Percentiles rank a stretch among this genome's conserved stretches.
Conservation (phyloP, 2,888 invertebrate genomes). For the Elegia similella region DNA sequence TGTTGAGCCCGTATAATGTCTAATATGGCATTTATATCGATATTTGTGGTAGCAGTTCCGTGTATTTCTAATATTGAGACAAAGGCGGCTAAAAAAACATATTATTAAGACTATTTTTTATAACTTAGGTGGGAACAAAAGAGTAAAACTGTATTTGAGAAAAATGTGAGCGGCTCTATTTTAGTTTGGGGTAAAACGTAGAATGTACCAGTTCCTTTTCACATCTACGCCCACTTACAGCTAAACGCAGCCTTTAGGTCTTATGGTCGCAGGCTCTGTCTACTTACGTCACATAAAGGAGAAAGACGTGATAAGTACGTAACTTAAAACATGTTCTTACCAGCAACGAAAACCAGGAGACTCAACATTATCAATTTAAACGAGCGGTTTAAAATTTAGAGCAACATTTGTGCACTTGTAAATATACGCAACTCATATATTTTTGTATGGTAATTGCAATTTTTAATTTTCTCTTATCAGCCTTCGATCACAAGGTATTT, state of each 20-base stretch:
- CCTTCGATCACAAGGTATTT: constrained; percentile 22
- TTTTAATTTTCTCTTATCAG: constrained; percentile 67
- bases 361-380: constrained; percentile 21
- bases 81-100: constrained; percentile 22
- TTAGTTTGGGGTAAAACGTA: too few species aligned
- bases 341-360: constrained; percentile 34
- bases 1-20: constrained; percentile 1
- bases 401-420: constrained; percentile 41
- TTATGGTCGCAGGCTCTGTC: too few species aligned
- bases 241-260: too few species aligned
- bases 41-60: neutral
- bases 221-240: too few species aligned
- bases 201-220: too few species aligned
- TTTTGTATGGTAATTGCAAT: constrained; percentile 59
- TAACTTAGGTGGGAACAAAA: too few species aligned
- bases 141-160: too few species aligned
- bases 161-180: too few species aligned
- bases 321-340: constrained; percentile 32
- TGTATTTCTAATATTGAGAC: constrained; percentile 10
- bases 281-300: too few species aligned
- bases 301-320: too few species aligned
- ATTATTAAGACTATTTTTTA: neutral
- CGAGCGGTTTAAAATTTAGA: constrained; percentile 22
- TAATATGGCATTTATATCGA: constrained; percentile 5
- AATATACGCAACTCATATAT: constrained; percentile 30